A percentile compares a stretch with the other conserved stretches of the same genome.
These are phyloP conservation scores for Drosophila ohnishii DNA, from an alignment of 1,140 invertebrate genomes.

Conservation along the genomic window DNA sequence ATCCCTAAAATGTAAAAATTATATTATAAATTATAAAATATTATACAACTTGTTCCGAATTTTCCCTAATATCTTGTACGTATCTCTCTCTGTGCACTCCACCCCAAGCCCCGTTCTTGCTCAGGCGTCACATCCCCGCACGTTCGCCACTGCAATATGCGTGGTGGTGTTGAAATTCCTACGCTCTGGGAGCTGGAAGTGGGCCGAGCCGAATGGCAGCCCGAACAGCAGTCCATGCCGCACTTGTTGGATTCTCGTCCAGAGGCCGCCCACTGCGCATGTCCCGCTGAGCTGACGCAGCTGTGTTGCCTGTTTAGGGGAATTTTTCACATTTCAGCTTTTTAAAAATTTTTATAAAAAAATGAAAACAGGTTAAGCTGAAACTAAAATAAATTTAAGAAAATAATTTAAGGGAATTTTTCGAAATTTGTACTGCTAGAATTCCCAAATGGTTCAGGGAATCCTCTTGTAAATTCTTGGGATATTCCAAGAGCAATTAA, in stretches of 20 bases:
- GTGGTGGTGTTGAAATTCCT: conserved; percentile 51
- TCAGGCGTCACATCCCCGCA: neutral
- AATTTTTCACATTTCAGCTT: neutral
- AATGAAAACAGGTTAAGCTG: neutral
- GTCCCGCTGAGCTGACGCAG: conserved; percentile 24
- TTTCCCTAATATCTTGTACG: too few species aligned
- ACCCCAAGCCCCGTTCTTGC: neutral
- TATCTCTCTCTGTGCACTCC: neutral
- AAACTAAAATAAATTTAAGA: neutral
- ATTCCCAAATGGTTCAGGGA: neutral
- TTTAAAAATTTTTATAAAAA: neutral
- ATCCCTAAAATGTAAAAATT: too few species aligned
- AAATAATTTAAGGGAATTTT: neutral
- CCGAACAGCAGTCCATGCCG: conserved; percentile 47
- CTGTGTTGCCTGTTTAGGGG: neutral
- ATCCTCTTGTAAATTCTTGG: neutral
- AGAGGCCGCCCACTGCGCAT: conserved; percentile 50
- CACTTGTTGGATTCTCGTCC: conserved; percentile 78
- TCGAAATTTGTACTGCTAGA: too few species aligned
- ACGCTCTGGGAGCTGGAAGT: conserved; percentile 23
- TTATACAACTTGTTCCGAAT: too few species aligned
- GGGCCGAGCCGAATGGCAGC: conserved; percentile 14
- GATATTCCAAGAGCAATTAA: neutral
- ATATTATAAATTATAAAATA: too few species aligned
- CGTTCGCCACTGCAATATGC: conserved; percentile 22